phyloP scores from a whole-genome alignment of 2,113 vertebrate genomes.

The Cariama cristata region DNA sequence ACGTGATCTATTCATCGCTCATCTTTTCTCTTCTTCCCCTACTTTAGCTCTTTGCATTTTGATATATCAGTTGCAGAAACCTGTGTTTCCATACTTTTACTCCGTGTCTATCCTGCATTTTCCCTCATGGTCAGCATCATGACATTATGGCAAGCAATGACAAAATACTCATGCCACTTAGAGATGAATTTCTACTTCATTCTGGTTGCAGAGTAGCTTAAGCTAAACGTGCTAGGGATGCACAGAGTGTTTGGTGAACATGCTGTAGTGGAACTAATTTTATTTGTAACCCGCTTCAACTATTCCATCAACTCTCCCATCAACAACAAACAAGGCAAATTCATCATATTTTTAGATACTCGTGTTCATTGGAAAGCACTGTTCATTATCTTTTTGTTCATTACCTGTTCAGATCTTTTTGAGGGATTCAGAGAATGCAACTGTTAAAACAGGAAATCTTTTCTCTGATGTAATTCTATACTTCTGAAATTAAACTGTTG shows the following conservation, averaged over 20 bases:
- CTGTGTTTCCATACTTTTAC: background rate
- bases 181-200: background rate
- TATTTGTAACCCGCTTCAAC: background rate
- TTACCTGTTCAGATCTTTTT: background rate
- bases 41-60: background rate
- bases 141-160: background rate
- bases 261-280: background rate
- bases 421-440: background rate
- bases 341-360: background rate
- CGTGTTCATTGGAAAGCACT: background rate
- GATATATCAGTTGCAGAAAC: background rate
- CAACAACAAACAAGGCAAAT: background rate
- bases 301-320: background rate
- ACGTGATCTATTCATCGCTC: accelerated
- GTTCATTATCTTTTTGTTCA: background rate
- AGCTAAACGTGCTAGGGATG: background rate
- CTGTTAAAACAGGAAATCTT: background rate
- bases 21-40: background rate
- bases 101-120: background rate
- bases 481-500: background rate
- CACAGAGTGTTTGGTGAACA: background rate
- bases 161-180: accelerated
- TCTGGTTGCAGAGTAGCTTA: background rate
- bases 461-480: background rate
- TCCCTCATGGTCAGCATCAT: background rate